phyloP scores from a whole-genome alignment of 2,797 vertebrate species.

The Lagodon rhomboides region DNA sequence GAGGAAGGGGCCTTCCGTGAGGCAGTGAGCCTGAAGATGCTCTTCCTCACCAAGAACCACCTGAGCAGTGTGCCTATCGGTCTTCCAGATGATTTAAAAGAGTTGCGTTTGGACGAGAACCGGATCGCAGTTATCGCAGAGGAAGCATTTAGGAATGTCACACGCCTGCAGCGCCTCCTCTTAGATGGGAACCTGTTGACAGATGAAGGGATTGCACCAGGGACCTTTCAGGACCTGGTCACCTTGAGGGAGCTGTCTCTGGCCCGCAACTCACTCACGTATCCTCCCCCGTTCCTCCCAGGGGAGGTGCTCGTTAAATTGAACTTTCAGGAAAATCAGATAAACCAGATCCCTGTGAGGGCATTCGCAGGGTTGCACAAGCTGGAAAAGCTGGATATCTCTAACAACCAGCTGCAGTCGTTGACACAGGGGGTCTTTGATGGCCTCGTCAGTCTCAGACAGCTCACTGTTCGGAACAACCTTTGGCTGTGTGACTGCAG shows the following conservation, averaged over 20 bases:
- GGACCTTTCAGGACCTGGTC: conserved; percentile 91
- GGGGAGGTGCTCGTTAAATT: conserved; percentile 90
- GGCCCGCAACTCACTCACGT: conserved; percentile 92
- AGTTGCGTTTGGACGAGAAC: conserved; percentile 94
- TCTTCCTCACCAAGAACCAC: conserved; percentile 97
- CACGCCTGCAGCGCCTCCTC: conserved; percentile 90
- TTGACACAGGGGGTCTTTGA: conserved; percentile 92
- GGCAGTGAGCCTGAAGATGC: conserved; percentile 92
- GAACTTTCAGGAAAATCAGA: conserved; percentile 96
- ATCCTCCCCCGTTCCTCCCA: conserved; percentile 91
- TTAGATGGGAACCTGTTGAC: conserved; percentile 94
- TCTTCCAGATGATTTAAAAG: conserved; percentile 91
- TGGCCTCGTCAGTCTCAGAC: conserved; percentile 90
- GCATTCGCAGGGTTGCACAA: conserved; percentile 91
- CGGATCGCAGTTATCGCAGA: conserved; percentile 93
- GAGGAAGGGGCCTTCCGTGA: conserved; percentile 95
- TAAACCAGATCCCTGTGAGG: conserved; percentile 90
- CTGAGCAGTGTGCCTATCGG: conserved; percentile 96
- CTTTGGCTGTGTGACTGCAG: conserved; percentile 95
- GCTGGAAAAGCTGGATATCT: conserved; percentile 94
- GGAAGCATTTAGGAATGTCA: conserved; percentile 93
- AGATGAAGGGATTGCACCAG: conserved; percentile 92
- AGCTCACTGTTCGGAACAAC: conserved; percentile 96
- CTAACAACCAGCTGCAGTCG: conserved; percentile 93
- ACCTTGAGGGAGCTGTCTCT: conserved; percentile 94